Conservation (phyloP, 2,888 invertebrate genomes). For the Parnassius smintheus region DNA sequence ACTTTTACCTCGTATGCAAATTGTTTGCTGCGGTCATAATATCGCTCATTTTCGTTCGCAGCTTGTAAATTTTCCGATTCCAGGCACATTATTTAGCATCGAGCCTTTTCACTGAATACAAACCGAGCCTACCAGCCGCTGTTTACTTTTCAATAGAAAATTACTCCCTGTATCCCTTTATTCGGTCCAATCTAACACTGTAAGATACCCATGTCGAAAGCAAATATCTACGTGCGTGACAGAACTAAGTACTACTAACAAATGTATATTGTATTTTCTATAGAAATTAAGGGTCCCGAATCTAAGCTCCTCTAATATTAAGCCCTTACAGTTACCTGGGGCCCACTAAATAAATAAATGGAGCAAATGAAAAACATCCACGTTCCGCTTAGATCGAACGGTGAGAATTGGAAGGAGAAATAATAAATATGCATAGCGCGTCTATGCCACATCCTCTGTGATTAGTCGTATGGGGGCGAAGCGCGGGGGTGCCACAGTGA, state of each 20-base stretch:
- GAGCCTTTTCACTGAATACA: conserved; percentile 32
- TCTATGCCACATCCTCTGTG: conserved; percentile 78
- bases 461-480: conserved; percentile 69
- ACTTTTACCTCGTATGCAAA: conserved; percentile 47
- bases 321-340: conserved; percentile 63
- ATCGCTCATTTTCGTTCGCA: conserved; percentile 51
- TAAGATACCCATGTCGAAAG: conserved; percentile 36
- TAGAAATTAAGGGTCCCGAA: conserved; percentile 67
- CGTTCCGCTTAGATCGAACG: conserved; percentile 58
- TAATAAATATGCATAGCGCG: conserved; percentile 81
- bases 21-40: conserved; percentile 65
- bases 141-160: conserved; percentile 14
- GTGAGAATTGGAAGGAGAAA: conserved; percentile 72
- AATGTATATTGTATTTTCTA: conserved; percentile 46
- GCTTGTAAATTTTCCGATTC: conserved; percentile 52
- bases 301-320: conserved; percentile 77
- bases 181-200: conserved; percentile 52
- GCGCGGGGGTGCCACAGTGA: conserved; percentile 51
- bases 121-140: neutral
- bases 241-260: conserved; percentile 46
- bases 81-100: conserved; percentile 51
- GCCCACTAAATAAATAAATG: conserved; percentile 72
- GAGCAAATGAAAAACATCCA: conserved; percentile 76
- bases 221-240: conserved; percentile 55
- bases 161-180: conserved; percentile 3